Evolutionary conservation across 2,113 vertebrate species (phyloP), one percentile per base, ranked within the genome.

Genomic region (Sinocyclocheilus rhinocerous): DNA sequence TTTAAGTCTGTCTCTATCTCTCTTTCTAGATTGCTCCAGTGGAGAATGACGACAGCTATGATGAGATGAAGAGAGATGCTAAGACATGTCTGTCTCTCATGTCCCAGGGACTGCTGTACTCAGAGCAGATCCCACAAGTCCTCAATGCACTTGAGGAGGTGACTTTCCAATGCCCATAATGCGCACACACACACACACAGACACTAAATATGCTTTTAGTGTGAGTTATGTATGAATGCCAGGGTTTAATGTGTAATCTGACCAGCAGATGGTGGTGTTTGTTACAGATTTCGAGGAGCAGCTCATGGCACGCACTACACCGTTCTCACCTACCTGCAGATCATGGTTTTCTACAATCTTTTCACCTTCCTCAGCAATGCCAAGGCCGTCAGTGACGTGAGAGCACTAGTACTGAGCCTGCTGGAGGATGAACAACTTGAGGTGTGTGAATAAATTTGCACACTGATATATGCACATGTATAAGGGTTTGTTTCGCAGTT

Each of bases 271-370:
- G 84, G 88, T 55, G 61, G 82, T 85, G 84, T 91, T 8, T 78
- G 59, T 91, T 87, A 11, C 92, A 99, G 98, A 98, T 97, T 85
- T 96, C 98, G 86, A 95, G 94, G 92, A 98, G 96, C 94, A 97
- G 95, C 95, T 99, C 98, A 84, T 99, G 98, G 98, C 98, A 99
- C 63, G 97, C 97, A 42, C 95, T 99, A 99, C 89, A 97, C 98
- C 15, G 94, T 98, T 86, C 92, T 99, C 91, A 98, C 97, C 93
- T 99, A 98, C 95, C 96, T 99, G 93, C 98, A 99, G 94, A 97
- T 97, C 61, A 98, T 98, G 97, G 97, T 99, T 57, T 99, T 99
- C 93, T 98, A 99, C 94, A 99, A 99, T 94, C 96, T 99, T 86
- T 99, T 99, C 94, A 96, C 97, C 93, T 97, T 99, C 93, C 95